Evolutionary conservation across 2,888 invertebrate species (phyloP).

Genomic region (Campoplex nolae): DNA sequence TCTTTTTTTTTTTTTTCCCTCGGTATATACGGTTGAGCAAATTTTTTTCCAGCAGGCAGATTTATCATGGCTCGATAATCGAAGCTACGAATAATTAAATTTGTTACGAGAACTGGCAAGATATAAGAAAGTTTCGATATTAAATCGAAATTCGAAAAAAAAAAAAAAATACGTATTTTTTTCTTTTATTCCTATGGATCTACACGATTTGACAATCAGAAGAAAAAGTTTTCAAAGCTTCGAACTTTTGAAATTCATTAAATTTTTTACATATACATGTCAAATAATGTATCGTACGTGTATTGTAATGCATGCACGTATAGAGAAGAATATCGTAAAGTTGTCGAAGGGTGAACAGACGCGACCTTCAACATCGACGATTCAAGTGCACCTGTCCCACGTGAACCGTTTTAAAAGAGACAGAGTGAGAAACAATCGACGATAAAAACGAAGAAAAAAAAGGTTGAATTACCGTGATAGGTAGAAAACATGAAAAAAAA

Average conservation of each 20-base stretch:
- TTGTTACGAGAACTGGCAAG: background rate
- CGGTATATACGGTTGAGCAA: background rate
- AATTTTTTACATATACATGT: background rate
- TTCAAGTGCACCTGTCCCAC: conserved; percentile 55
- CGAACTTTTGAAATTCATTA: conserved; percentile 2
- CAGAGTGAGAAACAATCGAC: background rate
- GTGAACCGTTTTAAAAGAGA: conserved; percentile 24
- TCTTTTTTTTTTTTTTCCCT: background rate
- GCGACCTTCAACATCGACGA: conserved; percentile 56
- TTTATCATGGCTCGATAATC: background rate
- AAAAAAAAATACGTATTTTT: too few relatives aligned
- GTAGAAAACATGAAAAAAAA: conserved; percentile 54
- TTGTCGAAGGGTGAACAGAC: conserved; percentile 53
- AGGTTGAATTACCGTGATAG: conserved; percentile 61
- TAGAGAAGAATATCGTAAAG: conserved; percentile 30
- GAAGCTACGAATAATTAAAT: background rate
- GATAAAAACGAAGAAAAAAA: background rate
- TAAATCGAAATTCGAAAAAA: background rate
- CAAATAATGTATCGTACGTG: background rate
- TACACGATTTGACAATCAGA: conserved; percentile 8
- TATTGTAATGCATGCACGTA: background rate
- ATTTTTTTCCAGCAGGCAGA: background rate
- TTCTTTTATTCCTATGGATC: background rate
- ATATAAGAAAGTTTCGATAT: conserved; percentile 3
- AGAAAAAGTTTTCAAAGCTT: background rate